phyloP scores from a whole-genome alignment of 2,888 invertebrate genomes.

The Schizaphis graminum region DNA sequence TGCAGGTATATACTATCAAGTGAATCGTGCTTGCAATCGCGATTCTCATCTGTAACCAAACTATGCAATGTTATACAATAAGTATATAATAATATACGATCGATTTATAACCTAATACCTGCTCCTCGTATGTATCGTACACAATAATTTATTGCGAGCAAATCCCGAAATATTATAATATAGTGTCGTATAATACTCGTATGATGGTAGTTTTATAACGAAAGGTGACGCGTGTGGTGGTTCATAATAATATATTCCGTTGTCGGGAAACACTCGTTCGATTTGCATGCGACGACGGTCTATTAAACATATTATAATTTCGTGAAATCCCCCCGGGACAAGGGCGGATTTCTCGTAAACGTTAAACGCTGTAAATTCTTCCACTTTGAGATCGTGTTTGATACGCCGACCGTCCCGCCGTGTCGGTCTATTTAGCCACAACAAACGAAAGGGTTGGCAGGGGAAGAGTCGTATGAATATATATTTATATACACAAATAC shows the following conservation, averaged over 20 bases:
- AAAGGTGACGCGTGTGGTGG: conserved; percentile 2
- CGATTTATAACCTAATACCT: not conserved
- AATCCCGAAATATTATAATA: conserved; percentile 16
- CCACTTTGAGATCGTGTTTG: conserved; percentile 55
- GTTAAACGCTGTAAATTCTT: conserved; percentile 46
- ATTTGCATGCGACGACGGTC: not conserved
- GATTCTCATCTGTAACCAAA: not conserved
- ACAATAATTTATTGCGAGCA: not conserved
- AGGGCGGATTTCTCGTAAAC: conserved; percentile 57
- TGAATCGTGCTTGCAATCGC: not conserved
- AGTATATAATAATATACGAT: not conserved
- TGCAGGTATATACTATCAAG: not conserved
- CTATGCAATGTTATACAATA: not conserved
- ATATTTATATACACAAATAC: not conserved
- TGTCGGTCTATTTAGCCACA: conserved; percentile 45
- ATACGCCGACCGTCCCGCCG: conserved; percentile 36
- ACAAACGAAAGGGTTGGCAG: not conserved
- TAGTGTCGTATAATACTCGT: not conserved
- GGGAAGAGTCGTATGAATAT: not conserved
- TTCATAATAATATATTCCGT: not conserved
- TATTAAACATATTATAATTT: conserved; percentile 31
- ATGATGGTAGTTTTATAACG: not conserved
- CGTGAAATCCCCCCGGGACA: conserved; percentile 43
- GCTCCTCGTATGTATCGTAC: not conserved
- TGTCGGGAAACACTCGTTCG: not conserved